phyloP scores from a whole-genome alignment of 2,888 invertebrate genomes.

The Acrobasis consociella region DNA sequence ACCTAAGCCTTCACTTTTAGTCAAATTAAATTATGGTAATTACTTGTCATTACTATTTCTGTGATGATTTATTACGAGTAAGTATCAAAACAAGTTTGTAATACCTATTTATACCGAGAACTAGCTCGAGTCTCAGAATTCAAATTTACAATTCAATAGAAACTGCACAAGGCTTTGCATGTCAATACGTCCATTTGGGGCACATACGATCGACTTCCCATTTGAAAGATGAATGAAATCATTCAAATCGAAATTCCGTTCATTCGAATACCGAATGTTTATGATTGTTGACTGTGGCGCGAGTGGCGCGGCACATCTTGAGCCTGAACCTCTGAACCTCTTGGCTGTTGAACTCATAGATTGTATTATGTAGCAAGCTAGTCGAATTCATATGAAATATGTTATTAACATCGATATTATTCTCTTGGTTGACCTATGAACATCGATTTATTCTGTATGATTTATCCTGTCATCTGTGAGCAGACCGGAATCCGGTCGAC shows the following conservation, averaged over 20 bases:
- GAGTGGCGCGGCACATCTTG: slow-evolving; percentile 15
- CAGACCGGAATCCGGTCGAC: too few relatives aligned
- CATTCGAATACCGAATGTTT: slow-evolving; percentile 47
- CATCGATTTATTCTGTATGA: too few relatives aligned
- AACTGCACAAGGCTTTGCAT: slow-evolving; percentile 79
- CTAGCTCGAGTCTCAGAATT: slow-evolving; percentile 68
- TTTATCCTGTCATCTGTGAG: too few relatives aligned
- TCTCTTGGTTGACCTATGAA: too few relatives aligned
- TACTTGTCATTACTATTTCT: too few relatives aligned
- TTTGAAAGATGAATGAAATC: slow-evolving; percentile 77
- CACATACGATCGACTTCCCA: slow-evolving; percentile 75
- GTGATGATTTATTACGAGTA: too few relatives aligned
- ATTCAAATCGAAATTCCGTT: slow-evolving; percentile 65
- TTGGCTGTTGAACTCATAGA: slow-evolving; percentile 4
- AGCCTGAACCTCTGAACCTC: slow-evolving; percentile 14
- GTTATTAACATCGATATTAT: too few relatives aligned
- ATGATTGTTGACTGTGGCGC: slow-evolving; percentile 34
- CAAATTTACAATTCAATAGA: slow-evolving; percentile 80
- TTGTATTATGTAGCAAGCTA: too few relatives aligned
- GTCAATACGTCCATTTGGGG: slow-evolving; percentile 78
- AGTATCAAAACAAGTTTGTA: slow-evolving; percentile 39
- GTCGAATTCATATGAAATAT: too few relatives aligned
- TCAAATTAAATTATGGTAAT: too few relatives aligned
- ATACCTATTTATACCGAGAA: slow-evolving; percentile 57
- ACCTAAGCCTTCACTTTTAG: too few relatives aligned